A percentile compares a stretch with the other conserved stretches of the same genome.
phyloP scores from a whole-genome alignment of 2,113 vertebrate genomes.

The Ciconia boyciana region DNA sequence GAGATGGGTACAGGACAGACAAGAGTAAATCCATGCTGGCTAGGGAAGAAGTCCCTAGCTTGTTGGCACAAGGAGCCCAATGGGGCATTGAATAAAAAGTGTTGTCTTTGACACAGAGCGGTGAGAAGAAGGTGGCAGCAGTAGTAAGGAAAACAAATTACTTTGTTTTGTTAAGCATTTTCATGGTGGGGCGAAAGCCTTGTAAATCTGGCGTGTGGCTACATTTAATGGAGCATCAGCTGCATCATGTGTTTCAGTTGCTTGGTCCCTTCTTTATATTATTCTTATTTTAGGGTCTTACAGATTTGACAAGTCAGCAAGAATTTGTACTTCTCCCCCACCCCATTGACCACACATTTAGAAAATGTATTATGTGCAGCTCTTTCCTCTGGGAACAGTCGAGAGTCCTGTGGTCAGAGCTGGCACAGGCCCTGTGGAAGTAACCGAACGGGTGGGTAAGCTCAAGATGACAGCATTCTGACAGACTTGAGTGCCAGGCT shows the following conservation, averaged over 20 bases:
- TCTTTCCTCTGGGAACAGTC: not conserved
- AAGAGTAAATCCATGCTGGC: accelerated
- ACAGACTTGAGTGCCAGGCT: not conserved
- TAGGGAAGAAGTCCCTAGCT: not conserved
- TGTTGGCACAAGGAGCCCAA: not conserved
- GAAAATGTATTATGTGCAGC: accelerated
- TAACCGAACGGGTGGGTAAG: not conserved
- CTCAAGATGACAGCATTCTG: not conserved
- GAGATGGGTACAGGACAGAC: not conserved
- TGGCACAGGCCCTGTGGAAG: not conserved
- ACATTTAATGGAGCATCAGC: not conserved
- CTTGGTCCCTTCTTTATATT: not conserved
- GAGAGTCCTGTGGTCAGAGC: not conserved
- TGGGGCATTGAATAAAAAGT: not conserved
- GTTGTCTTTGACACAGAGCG: not conserved
- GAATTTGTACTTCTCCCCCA: not conserved
- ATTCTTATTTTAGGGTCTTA: not conserved
- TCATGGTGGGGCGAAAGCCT: not conserved
- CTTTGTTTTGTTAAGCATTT: not conserved
- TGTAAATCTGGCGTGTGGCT: not conserved
- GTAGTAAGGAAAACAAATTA: not conserved
- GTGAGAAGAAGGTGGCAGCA: not conserved
- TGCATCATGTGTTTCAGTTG: not conserved
- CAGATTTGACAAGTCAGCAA: not conserved
- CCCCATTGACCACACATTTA: accelerated